A percentile compares a stretch with the other conserved stretches of the same genome.
phyloP scores from a whole-genome alignment of 2,113 vertebrate genomes.

The Trogon surrucura region DNA sequence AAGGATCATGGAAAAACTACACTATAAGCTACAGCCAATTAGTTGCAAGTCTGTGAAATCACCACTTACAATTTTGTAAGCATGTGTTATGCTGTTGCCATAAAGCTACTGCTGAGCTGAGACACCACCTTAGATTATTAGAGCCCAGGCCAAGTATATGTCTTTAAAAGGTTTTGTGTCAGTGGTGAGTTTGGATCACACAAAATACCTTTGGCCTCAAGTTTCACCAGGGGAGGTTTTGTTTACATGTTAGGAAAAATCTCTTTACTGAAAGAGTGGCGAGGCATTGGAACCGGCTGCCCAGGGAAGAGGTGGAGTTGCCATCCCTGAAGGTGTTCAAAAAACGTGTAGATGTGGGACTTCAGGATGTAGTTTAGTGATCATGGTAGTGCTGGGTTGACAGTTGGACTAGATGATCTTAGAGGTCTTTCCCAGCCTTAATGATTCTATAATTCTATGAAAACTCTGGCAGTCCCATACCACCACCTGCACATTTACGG shows the following conservation, averaged over 20 bases:
- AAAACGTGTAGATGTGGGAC: no score
- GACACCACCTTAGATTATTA: background rate
- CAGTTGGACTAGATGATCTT: no score
- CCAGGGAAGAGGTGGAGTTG: no score
- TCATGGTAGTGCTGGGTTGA: no score
- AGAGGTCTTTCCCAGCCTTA: no score
- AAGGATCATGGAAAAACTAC: background rate
- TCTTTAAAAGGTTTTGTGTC: background rate
- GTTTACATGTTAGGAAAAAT: no score
- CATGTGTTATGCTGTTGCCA: background rate
- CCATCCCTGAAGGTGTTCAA: no score
- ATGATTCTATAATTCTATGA: background rate
- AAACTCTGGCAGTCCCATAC: background rate
- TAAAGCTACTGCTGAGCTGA: background rate
- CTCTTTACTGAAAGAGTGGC: no score
- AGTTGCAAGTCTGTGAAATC: background rate
- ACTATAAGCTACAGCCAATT: background rate
- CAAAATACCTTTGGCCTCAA: background rate
- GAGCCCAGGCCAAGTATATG: background rate
- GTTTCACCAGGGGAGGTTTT: no score
- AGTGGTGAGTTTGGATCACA: background rate
- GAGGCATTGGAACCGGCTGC: no score
- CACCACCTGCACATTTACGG: background rate
- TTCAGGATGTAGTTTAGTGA: no score
- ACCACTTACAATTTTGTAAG: background rate